A percentile compares a stretch with the other conserved stretches of the same genome.
Evolutionary conservation across 1,140 invertebrate species (phyloP).

Genomic region (Drosophila mayri): DNA sequence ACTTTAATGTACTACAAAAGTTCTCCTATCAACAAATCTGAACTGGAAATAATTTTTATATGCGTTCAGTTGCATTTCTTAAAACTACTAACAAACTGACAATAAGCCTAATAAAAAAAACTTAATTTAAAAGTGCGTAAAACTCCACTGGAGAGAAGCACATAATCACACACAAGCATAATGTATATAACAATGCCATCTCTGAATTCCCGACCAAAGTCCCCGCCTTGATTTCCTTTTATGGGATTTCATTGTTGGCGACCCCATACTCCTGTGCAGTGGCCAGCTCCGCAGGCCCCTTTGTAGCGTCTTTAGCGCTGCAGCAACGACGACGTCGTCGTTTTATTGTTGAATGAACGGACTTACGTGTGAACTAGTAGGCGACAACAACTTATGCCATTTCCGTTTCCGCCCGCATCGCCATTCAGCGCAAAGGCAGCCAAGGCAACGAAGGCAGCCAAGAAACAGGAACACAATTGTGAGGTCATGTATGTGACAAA

Average conservation of each 20-base stretch:
- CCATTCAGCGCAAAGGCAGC: constrained; percentile 47
- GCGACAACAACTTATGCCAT: constrained; percentile 83
- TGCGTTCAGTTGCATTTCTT: not conserved
- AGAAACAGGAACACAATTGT: constrained; percentile 72
- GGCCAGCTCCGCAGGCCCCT: constrained; percentile 17
- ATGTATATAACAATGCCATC: constrained; percentile 38
- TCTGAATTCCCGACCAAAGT: constrained; percentile 27
- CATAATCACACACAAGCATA: not conserved
- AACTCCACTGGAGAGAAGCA: not conserved
- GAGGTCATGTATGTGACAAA: constrained; percentile 83
- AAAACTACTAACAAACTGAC: not conserved
- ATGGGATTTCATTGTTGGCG: constrained; percentile 60
- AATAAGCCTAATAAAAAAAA: not conserved
- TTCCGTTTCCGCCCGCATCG: constrained; percentile 72
- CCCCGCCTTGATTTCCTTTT: constrained; percentile 48
- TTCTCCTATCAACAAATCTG: too few relatives aligned
- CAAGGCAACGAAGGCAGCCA: constrained; percentile 31
- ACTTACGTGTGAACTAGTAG: constrained; percentile 81
- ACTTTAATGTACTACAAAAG: too few relatives aligned
- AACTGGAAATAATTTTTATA: not conserved
- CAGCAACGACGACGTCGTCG: constrained; percentile 33
- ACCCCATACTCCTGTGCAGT: constrained; percentile 16
- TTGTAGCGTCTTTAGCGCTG: constrained; percentile 36
- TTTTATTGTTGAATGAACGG: constrained; percentile 80
- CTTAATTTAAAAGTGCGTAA: constrained; percentile 15